phyloP scores from a whole-genome alignment of 2,888 invertebrate species.

The Sarcophaga carnaria region DNA sequence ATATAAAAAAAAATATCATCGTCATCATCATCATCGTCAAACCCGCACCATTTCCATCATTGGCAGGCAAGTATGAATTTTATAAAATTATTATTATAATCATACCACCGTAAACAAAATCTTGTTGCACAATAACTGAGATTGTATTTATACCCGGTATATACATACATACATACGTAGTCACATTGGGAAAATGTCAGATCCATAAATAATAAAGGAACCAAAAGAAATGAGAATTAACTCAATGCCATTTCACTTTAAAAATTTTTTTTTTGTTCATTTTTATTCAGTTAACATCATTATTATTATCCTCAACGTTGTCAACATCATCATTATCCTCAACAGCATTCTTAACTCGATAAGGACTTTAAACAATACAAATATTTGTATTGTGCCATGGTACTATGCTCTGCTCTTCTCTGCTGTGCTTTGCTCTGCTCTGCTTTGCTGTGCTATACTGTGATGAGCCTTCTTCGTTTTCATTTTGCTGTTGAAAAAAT shows the following conservation, averaged over 20 bases:
- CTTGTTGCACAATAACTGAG: neutral
- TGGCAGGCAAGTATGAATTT: neutral
- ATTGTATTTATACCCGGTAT: neutral
- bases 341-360: constrained; percentile 34
- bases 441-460: too few relatives aligned
- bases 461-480: constrained; percentile 31
- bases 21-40: neutral
- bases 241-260: constrained; percentile 34
- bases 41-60: too few relatives aligned
- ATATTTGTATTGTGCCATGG: constrained; percentile 39
- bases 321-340: constrained; percentile 17
- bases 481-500: constrained; percentile 8
- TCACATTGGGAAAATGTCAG: constrained; percentile 23
- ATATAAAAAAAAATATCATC: constrained; percentile 19
- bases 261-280: neutral
- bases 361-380: constrained; percentile 48
- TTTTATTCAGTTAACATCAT: constrained; percentile 11
- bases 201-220: constrained; percentile 34
- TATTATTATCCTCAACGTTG: constrained; percentile 6
- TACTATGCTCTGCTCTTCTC: too few relatives aligned
- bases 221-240: constrained; percentile 18
- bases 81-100: neutral
- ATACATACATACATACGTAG: neutral
- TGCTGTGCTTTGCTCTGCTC: too few relatives aligned
- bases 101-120: neutral